phyloP scores from a whole-genome alignment of 1,140 invertebrate genomes.

The Drosophila micromelanica region DNA sequence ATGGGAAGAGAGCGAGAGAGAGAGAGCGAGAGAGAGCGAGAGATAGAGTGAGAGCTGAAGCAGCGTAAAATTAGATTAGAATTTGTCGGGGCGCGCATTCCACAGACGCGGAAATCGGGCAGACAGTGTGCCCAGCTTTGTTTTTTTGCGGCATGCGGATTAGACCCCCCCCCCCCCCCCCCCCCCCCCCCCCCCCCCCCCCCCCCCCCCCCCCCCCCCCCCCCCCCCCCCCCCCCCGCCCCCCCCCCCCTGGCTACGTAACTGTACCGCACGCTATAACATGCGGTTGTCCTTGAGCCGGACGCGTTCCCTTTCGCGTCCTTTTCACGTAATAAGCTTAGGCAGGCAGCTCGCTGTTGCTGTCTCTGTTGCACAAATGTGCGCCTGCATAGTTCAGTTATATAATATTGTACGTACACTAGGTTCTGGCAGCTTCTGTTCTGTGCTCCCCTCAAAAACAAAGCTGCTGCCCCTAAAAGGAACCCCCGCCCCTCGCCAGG shows the following conservation, averaged over 20 bases:
- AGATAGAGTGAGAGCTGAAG: background rate
- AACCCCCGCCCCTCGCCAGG: background rate
- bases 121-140: background rate
- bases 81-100: constrained; percentile 23
- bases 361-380: background rate
- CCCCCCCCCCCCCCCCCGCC: background rate
- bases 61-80: constrained; percentile 36
- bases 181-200: background rate
- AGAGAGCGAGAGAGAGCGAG: background rate
- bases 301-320: constrained; percentile 31
- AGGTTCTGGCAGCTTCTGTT: constrained; percentile 28
- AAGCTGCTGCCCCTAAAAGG: background rate
- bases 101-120: constrained; percentile 34
- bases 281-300: constrained; percentile 42
- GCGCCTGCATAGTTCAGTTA: constrained; percentile 14
- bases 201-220: constrained; percentile 3
- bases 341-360: background rate
- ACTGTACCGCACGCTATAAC: constrained; percentile 27
- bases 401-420: constrained; percentile 25
- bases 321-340: constrained; percentile 29
- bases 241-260: constrained; percentile 24
- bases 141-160: background rate
- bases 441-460: constrained; percentile 3
- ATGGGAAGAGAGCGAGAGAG: background rate
- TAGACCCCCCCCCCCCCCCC: background rate